These are phyloP conservation scores for Nesidiocoris tenuis DNA, from an alignment of 2,888 invertebrate species.

Conservation along the genomic window DNA sequence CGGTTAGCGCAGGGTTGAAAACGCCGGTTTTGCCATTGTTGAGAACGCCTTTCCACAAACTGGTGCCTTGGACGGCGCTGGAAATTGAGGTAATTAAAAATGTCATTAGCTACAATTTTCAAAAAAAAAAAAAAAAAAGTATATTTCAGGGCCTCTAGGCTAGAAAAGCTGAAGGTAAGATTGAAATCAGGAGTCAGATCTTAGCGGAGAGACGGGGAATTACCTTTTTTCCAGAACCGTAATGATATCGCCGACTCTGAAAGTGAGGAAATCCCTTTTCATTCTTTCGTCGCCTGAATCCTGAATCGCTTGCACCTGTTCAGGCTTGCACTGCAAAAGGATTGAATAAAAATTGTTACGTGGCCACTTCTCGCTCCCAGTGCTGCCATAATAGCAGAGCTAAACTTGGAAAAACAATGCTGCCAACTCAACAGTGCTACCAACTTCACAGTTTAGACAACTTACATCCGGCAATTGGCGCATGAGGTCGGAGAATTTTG, in stretches of 20 bases:
- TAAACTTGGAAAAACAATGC: no score
- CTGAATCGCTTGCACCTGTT: constrained; percentile 83
- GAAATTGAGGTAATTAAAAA: no score
- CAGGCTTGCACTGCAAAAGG: constrained; percentile 72
- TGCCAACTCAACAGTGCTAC: no score
- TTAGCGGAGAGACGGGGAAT: no score
- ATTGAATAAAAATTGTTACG: no score
- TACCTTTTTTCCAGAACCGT: constrained; percentile 78
- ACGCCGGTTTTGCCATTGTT: constrained; percentile 88
- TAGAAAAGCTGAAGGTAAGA: not conserved
- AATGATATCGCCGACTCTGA: constrained; percentile 85
- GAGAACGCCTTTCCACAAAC: constrained; percentile 87
- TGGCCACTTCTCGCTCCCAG: no score
- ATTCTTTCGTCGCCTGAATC: constrained; percentile 59
- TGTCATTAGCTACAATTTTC: no score
- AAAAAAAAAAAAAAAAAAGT: no score
- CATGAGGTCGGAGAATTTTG: constrained; percentile 84
- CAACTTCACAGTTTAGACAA: no score
- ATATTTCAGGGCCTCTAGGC: not conserved
- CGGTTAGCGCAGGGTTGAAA: constrained; percentile 86
- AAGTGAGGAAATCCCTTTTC: constrained; percentile 71
- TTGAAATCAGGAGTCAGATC: not conserved
- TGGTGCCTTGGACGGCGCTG: constrained; percentile 59
- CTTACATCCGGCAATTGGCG: constrained; percentile 70
- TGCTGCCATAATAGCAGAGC: no score